These are phyloP conservation scores for Erethizon dorsatum DNA, from an alignment of 2,797 vertebrate genomes.

Conservation along the genomic window DNA sequence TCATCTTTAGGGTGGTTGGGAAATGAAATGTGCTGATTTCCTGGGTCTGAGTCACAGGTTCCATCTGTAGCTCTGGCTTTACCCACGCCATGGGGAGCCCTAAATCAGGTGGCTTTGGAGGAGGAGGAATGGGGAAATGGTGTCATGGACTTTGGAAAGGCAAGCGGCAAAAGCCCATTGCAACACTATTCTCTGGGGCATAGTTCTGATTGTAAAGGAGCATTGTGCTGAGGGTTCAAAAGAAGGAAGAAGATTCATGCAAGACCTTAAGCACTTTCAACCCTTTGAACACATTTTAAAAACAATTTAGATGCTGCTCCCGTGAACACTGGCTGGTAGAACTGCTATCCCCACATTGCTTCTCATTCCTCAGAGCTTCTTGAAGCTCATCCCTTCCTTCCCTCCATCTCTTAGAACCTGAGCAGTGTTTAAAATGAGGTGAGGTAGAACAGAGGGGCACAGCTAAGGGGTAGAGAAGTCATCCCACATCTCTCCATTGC, in stretches of 20 bases:
- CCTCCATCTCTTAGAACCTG: background rate
- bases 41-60: background rate
- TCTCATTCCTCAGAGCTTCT: background rate
- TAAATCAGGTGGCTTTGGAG: background rate
- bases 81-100: background rate
- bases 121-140: background rate
- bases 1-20: background rate
- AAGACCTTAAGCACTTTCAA: background rate
- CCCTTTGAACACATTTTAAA: background rate
- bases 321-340: background rate
- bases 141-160: background rate
- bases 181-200: background rate
- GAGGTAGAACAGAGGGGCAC: background rate
- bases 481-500: accelerated
- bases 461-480: background rate
- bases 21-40: background rate
- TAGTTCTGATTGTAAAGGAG: background rate
- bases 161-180: background rate
- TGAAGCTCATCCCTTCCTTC: background rate
- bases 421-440: background rate
- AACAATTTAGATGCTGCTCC: background rate
- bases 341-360: background rate
- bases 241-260: background rate
- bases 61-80: background rate
- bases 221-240: background rate